Evolutionary conservation across 2,113 vertebrate genomes (phyloP).

Genomic region (Columba livia): DNA sequence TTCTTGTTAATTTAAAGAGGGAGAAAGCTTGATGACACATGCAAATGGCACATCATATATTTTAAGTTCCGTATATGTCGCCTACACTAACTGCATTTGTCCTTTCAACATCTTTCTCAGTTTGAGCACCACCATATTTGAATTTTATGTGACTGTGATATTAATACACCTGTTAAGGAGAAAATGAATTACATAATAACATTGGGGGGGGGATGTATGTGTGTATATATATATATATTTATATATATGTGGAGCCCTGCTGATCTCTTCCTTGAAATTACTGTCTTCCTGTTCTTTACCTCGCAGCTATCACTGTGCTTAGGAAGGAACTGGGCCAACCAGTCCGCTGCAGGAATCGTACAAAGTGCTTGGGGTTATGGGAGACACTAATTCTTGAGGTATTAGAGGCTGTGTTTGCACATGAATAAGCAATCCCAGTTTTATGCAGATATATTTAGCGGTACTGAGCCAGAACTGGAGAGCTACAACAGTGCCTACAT

Average conservation of each 20-base stretch:
- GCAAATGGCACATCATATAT: constrained; percentile 60
- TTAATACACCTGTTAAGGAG: constrained; percentile 33
- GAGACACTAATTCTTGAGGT: background rate
- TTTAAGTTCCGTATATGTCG: constrained; percentile 49
- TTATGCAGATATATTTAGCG: background rate
- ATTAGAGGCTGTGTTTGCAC: background rate
- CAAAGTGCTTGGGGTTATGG: background rate
- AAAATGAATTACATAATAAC: background rate
- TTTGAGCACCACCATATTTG: background rate
- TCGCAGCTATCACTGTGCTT: background rate
- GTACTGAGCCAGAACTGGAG: background rate
- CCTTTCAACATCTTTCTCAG: constrained; percentile 41
- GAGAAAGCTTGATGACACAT: constrained; percentile 62
- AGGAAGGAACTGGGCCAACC: constrained; percentile 17
- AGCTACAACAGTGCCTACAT: background rate
- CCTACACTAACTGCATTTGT: constrained; percentile 55
- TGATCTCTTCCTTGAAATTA: background rate
- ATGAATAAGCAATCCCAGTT: background rate
- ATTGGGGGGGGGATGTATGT: no score
- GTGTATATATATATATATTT: no score
- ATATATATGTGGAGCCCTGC: background rate
- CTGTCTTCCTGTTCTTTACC: background rate
- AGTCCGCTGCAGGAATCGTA: background rate
- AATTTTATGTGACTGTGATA: constrained; percentile 15
- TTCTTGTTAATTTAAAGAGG: constrained; percentile 59